These are phyloP conservation scores for Microcaecilia unicolor DNA, from an alignment of 2,797 vertebrate species.

Conservation along the genomic window DNA sequence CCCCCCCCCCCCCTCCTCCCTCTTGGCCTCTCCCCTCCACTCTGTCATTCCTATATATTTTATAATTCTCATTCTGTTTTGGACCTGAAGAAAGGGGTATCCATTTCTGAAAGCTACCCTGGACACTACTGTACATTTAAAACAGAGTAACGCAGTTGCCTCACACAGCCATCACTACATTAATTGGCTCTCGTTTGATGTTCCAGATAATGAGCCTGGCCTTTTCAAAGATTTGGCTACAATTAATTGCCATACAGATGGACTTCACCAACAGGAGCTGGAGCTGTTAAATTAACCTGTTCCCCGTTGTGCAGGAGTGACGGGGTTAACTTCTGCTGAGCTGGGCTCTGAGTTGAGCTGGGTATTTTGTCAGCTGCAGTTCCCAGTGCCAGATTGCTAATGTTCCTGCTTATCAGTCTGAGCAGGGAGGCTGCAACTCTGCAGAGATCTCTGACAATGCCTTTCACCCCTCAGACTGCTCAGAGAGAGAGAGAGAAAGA, in stretches of 20 bases:
- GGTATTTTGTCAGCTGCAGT: constrained; percentile 58
- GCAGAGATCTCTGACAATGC: constrained; percentile 1
- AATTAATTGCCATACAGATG: not conserved
- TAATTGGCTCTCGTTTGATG: not conserved
- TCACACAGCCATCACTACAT: too few relatives aligned
- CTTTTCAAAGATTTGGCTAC: rapidly evolving
- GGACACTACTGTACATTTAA: too few relatives aligned
- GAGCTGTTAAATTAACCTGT: not conserved
- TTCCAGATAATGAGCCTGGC: not conserved
- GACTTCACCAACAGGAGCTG: constrained; percentile 5
- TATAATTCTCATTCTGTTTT: too few relatives aligned
- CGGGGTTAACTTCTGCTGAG: constrained; percentile 9
- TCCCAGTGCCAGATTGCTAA: not conserved
- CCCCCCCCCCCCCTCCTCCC: too few relatives aligned
- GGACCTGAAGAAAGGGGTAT: too few relatives aligned
- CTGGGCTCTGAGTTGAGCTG: constrained; percentile 2
- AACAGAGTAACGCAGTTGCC: too few relatives aligned
- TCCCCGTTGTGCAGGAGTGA: constrained; percentile 9
- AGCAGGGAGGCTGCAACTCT: not conserved
- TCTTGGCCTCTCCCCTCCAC: too few relatives aligned
- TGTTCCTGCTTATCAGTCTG: not conserved
- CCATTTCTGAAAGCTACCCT: too few relatives aligned
- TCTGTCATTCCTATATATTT: too few relatives aligned
- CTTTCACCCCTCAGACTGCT: not conserved
- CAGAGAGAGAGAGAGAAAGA: rapidly evolving